Base-by-base conservation (phyloP, 2,113 vertebrate genomes). In the Gracilinanus agilis region DNA sequence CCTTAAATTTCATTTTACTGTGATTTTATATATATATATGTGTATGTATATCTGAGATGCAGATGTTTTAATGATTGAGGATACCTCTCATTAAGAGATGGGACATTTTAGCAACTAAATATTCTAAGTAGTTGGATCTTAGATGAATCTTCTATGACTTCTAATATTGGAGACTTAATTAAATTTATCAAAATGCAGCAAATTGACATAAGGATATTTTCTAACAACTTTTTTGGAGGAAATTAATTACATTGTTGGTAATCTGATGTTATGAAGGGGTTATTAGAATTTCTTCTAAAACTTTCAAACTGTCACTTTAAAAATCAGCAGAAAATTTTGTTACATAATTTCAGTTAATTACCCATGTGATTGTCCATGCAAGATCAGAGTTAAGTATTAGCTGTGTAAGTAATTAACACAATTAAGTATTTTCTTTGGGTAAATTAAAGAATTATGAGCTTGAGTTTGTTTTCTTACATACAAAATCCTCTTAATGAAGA, bases 131-230 rank as follows among this genome's bases (percentile, higher is more conserved):
- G 24, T n/a, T 92, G 75, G 49, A 94, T 94, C 93, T 95, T 91
- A 94, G 95, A 67, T 83, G 53, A 93, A 89, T 97, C 93, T 96
- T 53, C 93, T 93, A 93, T 94, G 91, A 75, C 89, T 95, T 96
- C 95, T 95, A 55, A 92, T 96, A 94, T 92, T 96, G 95, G 96
- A 96, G 95, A 91, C 16, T 49, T 88, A 91, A 54, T 95, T 94
- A 91, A 96, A 94, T 97, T 98, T 98, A 94, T 97, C 95, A 96
- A 94, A 94, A 96, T 92, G 93, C 93, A 96, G 67, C 56, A 96
- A 95, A 96, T 94, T 96, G 95, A 29, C 94, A 94, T 92, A 96
- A 56, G n/a, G 61, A n/a, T 6, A 94, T 96, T 97, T 97, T 94
- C 96, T 96, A 96, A 67, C 88, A 94, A 92, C 90, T 96, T 94